Evolutionary conservation across 2,888 invertebrate species (phyloP).

Genomic region (Tribolium freemani): DNA sequence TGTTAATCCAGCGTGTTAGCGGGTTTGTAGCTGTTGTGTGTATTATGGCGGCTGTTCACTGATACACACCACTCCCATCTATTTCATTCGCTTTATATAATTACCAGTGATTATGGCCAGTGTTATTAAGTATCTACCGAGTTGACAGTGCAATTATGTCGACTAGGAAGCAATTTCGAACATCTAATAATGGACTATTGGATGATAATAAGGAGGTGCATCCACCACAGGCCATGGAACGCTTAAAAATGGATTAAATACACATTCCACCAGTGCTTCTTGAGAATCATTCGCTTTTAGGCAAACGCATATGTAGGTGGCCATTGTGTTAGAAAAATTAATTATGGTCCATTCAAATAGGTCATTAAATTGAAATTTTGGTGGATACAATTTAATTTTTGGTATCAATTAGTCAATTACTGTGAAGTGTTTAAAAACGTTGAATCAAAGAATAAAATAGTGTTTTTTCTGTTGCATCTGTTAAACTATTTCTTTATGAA

Average conservation of each 20-base stretch:
- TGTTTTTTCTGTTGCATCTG: too few species aligned
- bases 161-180: conserved; percentile 55
- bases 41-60: conserved; percentile 36
- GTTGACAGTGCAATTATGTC: conserved; percentile 56
- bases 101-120: conserved; percentile 50
- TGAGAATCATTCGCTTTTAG: neutral
- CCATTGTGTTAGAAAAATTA: too few species aligned
- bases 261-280: neutral
- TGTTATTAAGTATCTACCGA: conserved; percentile 49
- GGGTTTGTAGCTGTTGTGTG: conserved; percentile 31
- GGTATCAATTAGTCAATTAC: too few species aligned
- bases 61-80: conserved; percentile 36
- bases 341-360: too few species aligned
- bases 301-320: neutral
- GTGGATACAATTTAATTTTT: too few species aligned
- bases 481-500: too few species aligned
- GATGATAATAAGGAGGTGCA: conserved; percentile 40
- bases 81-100: conserved; percentile 49
- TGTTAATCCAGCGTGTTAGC: conserved; percentile 32
- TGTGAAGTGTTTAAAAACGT: too few species aligned
- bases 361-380: too few species aligned
- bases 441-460: too few species aligned
- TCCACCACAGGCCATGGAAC: conserved; percentile 4
- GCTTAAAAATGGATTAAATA: conserved; percentile 25
- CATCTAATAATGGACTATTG: conserved; percentile 48